Percentiles rank a stretch among this genome's conserved stretches.
phyloP scores from a whole-genome alignment of 2,888 invertebrate genomes.

The Amphipyra berbera region DNA sequence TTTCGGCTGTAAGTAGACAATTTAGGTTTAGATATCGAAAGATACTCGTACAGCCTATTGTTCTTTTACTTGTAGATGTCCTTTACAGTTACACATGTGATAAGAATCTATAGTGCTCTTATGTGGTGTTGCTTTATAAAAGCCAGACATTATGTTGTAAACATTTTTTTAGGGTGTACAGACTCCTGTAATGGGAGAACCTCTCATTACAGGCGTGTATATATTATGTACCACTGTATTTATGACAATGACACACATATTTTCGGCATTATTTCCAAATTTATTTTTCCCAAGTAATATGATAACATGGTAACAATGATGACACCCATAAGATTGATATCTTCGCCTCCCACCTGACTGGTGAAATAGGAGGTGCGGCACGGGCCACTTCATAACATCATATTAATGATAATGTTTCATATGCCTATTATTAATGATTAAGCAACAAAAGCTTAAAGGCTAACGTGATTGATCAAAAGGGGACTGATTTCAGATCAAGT shows the following conservation, averaged over 20 bases:
- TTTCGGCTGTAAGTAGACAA: too few species aligned
- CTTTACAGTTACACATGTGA: too few species aligned
- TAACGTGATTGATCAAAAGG: slow-evolving; percentile 33
- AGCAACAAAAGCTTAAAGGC: slow-evolving; percentile 36
- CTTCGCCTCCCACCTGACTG: slow-evolving; percentile 40
- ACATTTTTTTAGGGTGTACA: too few species aligned
- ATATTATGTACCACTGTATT: too few species aligned
- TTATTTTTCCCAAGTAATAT: slow-evolving; percentile 39
- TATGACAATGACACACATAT: slow-evolving; percentile 11
- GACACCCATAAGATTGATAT: slow-evolving; percentile 46
- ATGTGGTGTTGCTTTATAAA: neutral
- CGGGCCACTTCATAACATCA: slow-evolving; percentile 31
- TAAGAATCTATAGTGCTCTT: too few species aligned
- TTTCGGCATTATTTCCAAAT: slow-evolving; percentile 25
- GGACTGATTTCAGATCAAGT: slow-evolving; percentile 13
- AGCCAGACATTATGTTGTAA: too few species aligned
- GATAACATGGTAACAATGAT: slow-evolving; percentile 36
- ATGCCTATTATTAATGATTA: slow-evolving; percentile 38
- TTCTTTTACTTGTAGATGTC: too few species aligned
- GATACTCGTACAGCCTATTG: too few species aligned
- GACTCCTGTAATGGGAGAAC: too few species aligned
- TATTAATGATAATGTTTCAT: slow-evolving; percentile 47
- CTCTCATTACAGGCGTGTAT: too few species aligned
- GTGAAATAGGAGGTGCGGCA: slow-evolving; percentile 51
- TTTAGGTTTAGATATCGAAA: too few species aligned